Base-by-base conservation (phyloP, 2,113 vertebrate species). In the Vireo altiloquus region DNA sequence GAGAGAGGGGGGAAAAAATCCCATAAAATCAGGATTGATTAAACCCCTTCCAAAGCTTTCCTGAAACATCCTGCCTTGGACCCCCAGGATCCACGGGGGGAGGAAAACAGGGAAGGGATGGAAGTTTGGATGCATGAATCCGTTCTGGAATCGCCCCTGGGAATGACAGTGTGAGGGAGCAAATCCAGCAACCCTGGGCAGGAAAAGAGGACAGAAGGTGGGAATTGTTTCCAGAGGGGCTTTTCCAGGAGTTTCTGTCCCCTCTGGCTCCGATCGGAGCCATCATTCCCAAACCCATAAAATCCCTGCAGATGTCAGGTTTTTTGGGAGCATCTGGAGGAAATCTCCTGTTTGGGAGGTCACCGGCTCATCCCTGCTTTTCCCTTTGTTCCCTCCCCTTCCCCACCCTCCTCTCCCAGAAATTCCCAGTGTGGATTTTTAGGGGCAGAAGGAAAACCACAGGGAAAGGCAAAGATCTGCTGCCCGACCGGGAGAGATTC, bases 91-190 rank as follows among this genome's bases (percentile, higher is more conserved):
- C 28, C 56, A 16, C 2, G 1, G 30, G 1, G 28, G 37, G 35
- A 69, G 31, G 71, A 16, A 54, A 52, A 65, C 0, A 7, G 27
- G 44, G 59, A 76, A 57, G 22, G 71, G 50, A 8, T 3, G 16
- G n/a, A 9, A 14, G 9, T 21, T 23, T 0, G 6, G 47, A 16
- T 15, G 31, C 1, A 1, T 0, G 0, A 33, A 33, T 33, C 49
- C 18, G 0, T 72, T 60, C 64, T 42, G 44, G 52, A 42, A 59
- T 21, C 35, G 8, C 8, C 27, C 5, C 40, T 47, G 53, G 42
- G 65, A 63, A 21, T 11, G 17, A 40, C 19, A 21, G 20, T 8
- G 54, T 13, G n/a, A 8, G 11, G 30, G 19, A 30, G 17, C 15
- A 54, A 66, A 53, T n/a, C n/a, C 53, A 74, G 27, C 11, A 47